Evolutionary conservation across 2,888 invertebrate species (phyloP).

Genomic region (Phengaris arion): DNA sequence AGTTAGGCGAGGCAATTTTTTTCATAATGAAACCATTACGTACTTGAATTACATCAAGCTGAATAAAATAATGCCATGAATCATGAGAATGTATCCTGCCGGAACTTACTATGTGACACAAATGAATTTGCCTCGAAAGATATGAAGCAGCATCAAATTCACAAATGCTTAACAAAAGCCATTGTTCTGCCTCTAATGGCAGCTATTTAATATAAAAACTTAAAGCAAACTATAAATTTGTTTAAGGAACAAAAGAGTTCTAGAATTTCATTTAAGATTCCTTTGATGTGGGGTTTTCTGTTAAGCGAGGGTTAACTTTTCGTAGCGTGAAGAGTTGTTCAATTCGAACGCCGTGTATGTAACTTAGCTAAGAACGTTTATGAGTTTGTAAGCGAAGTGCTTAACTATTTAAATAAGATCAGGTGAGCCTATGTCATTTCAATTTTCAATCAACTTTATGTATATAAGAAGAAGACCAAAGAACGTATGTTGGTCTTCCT

Average conservation of each 20-base stretch:
- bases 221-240: conserved; percentile 28
- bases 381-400: not conserved
- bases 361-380: not conserved
- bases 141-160: conserved; percentile 7
- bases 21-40: too few relatives aligned
- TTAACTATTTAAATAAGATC: not conserved
- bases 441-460: not conserved
- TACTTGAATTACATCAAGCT: too few relatives aligned
- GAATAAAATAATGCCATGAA: not conserved
- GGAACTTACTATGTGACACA: conserved; percentile 12
- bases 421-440: not conserved
- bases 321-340: not conserved
- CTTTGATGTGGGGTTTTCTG: conserved; percentile 35
- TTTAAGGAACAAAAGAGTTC: conserved; percentile 33
- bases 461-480: too few relatives aligned
- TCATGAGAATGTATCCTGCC: not conserved
- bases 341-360: not conserved
- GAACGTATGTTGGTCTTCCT: not conserved
- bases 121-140: conserved; percentile 14
- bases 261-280: conserved; percentile 36
- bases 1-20: too few relatives aligned
- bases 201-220: conserved; percentile 30
- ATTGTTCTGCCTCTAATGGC: conserved; percentile 7
- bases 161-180: conserved; percentile 24
- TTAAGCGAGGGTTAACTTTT: conserved; percentile 30